Conservation (phyloP, 2,888 invertebrate genomes). For the Brenthis hecate region DNA sequence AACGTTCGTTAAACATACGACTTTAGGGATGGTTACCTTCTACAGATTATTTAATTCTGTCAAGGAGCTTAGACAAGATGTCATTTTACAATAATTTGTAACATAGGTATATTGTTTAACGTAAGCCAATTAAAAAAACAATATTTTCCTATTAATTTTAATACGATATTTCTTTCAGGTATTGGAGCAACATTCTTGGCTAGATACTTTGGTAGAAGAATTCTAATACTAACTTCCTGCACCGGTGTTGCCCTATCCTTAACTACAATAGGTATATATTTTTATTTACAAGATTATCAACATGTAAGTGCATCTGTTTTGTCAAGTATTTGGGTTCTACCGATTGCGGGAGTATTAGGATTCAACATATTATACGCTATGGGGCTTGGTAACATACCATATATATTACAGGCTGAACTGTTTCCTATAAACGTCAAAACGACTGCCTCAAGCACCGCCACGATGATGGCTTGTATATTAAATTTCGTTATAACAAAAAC, state of each 20-base stretch:
- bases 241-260: conserved; percentile 79
- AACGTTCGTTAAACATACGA: no score
- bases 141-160: no score
- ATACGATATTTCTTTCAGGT: conserved; percentile 54
- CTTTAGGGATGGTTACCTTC: no score
- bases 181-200: conserved; percentile 76
- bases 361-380: conserved; percentile 83
- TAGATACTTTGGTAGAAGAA: conserved; percentile 79
- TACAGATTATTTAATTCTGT: no score
- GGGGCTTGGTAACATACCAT: conserved; percentile 83
- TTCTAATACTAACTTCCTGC: conserved; percentile 79
- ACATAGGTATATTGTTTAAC: no score
- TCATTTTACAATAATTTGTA: no score
- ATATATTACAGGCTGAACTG: conserved; percentile 84
- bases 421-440: conserved; percentile 85
- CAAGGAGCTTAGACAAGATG: no score
- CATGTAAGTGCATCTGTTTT: conserved; percentile 59
- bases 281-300: conserved; percentile 74
- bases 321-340: conserved; percentile 71
- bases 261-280: conserved; percentile 77
- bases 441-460: conserved; percentile 81
- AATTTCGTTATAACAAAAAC: conserved; percentile 83
- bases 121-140: no score
- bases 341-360: conserved; percentile 78
- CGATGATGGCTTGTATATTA: conserved; percentile 79